Percentiles rank a stretch among this genome's conserved stretches.
These are phyloP conservation scores for Drosophila persimilis DNA, from an alignment of 1,140 invertebrate genomes.

Conservation along the genomic window DNA sequence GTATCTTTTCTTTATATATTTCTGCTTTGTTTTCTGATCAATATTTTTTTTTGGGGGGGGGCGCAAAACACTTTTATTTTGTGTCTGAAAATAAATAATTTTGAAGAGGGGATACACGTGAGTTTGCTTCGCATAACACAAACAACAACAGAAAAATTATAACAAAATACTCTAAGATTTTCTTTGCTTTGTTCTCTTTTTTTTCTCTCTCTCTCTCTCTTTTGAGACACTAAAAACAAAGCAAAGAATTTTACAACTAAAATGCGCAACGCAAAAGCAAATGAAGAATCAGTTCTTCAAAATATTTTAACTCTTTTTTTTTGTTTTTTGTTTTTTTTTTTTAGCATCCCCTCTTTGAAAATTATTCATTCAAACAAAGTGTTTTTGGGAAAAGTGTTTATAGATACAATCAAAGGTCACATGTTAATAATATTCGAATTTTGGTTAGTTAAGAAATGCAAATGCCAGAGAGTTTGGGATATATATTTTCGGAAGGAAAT, in stretches of 20 bases:
- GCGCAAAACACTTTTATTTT: slow-evolving; percentile 70
- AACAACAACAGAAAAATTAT: slow-evolving; percentile 61
- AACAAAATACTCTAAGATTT: slow-evolving; percentile 62
- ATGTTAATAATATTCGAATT: no score
- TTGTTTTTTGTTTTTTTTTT: no score
- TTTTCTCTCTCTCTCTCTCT: background rate
- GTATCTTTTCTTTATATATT: slow-evolving; percentile 60
- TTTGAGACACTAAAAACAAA: slow-evolving; percentile 69
- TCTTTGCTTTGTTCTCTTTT: slow-evolving; percentile 52
- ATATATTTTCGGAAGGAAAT: no score
- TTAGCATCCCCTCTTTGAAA: slow-evolving; percentile 42
- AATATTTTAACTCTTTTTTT: slow-evolving; percentile 28
- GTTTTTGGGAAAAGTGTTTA: slow-evolving; percentile 6
- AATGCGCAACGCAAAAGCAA: slow-evolving; percentile 49
- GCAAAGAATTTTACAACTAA: slow-evolving; percentile 57
- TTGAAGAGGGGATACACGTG: slow-evolving; percentile 82
- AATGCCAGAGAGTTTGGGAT: no score
- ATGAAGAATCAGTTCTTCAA: slow-evolving; percentile 47
- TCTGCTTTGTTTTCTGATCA: slow-evolving; percentile 7
- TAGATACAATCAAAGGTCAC: background rate
- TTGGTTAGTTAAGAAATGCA: no score
- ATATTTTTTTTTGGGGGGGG: background rate
- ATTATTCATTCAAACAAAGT: slow-evolving; percentile 48
- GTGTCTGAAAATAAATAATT: slow-evolving; percentile 83
- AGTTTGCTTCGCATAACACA: slow-evolving; percentile 81